Evolutionary conservation across 2,797 vertebrate species (phyloP).

Genomic region (Micropoecilia bifurca): DNA sequence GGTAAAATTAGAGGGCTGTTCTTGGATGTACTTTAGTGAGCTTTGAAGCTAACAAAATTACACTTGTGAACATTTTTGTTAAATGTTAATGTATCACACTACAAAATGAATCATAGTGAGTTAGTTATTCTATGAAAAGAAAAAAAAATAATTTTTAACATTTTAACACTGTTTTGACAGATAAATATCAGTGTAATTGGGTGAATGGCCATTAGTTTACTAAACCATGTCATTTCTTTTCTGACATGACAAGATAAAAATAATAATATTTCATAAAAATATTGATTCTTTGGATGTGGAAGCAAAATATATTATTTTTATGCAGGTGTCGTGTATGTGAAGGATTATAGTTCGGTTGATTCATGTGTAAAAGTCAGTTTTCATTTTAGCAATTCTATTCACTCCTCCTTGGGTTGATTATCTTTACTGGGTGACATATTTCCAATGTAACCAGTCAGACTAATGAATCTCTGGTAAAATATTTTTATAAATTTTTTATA

Average conservation of each 20-base stretch:
- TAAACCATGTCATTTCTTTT: constrained; percentile 4
- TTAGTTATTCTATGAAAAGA: constrained; percentile 20
- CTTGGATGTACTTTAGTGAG: not conserved
- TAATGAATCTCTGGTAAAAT: not conserved
- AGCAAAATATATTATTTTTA: constrained; percentile 14
- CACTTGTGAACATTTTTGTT: constrained; percentile 9
- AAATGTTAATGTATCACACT: constrained; percentile 21
- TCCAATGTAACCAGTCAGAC: not conserved
- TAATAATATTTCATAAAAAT: not conserved
- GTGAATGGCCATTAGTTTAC: constrained; percentile 19
- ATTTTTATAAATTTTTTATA: not conserved
- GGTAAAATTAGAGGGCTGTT: constrained; percentile 6
- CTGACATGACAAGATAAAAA: not conserved
- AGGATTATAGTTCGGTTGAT: not conserved
- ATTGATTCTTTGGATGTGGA: not conserved
- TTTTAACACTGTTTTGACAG: not conserved
- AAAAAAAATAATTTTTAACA: constrained; percentile 19
- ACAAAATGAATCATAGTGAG: constrained; percentile 20
- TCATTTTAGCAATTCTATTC: constrained; percentile 7
- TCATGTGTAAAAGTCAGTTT: not conserved
- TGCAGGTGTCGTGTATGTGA: constrained; percentile 32
- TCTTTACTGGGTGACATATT: not conserved
- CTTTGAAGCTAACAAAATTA: constrained; percentile 13
- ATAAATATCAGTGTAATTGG: constrained; percentile 13
- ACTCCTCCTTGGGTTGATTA: constrained; percentile 31